Base-by-base conservation (phyloP, 2,797 vertebrate genomes). In the Enteromius mattozi region DNA sequence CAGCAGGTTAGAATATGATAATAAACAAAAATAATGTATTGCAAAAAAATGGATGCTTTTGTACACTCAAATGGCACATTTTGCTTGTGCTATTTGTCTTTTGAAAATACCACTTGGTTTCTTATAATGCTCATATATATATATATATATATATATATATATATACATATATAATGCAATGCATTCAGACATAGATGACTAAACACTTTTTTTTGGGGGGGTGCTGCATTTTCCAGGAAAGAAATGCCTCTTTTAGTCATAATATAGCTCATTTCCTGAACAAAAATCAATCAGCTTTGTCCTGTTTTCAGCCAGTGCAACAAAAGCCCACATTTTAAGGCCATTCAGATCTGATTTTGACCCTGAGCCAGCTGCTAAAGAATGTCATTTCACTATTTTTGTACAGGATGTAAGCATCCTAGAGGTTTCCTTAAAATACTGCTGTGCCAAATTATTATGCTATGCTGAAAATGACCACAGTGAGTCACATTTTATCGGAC, bases 341-440 rank as follows among this genome's bases (percentile, higher is more conserved):
- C 13, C 49, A 56, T 70, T 70, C 14, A 19, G 66, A 56, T 70
- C 63, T 54, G 30, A 51, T 35, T 19, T 24, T 69, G 78, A 54
- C 45, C 45, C 9, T 30, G n/a, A 40, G 66, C 33, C 66, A 71
- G 51, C 66, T 71, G 68, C 30, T 61, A 24, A 71, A 30, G 30
- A n/a, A 24, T 7, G 30, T 61, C 24, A 81, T 47, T 63, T 59
- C 35, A 40, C n/a, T 37, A 14, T 35, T 35, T 30, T 24, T 47
- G 19, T 2, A 63, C 69, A 72, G 40, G 68, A 63, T 61, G 19
- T 6, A 49, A 72, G 69, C 10, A 21, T 81, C 45, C 13, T 2
- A 66, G 61, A 27, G 4, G 77, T 13, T 49, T 68, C 19, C 54
- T 63, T 47, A 59, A 82, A 74, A 47, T n/a, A 74, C 14, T 40